Percentiles rank a stretch among this genome's conserved stretches.
Conservation (phyloP, 2,888 invertebrate species). For the Ennomos quercinarius region DNA sequence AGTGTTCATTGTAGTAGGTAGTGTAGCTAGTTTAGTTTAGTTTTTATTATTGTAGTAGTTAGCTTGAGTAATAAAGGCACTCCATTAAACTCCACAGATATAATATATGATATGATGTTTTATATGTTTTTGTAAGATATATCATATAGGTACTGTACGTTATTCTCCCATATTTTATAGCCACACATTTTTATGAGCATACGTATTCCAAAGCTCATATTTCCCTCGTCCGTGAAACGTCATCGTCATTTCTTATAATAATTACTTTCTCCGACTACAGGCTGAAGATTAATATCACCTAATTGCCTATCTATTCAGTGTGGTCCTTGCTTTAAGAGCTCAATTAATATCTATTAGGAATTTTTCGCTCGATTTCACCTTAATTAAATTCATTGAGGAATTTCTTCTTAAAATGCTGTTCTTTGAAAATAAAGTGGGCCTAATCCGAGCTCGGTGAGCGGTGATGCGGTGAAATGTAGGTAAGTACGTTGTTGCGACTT, state of each 20-base stretch:
- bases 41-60: too few relatives aligned
- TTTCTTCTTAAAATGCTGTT: slow-evolving; percentile 34
- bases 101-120: too few relatives aligned
- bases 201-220: slow-evolving; percentile 52
- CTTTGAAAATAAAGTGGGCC: slow-evolving; percentile 32
- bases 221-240: slow-evolving; percentile 62
- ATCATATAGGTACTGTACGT: background rate
- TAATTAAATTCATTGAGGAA: slow-evolving; percentile 50
- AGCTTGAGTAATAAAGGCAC: too few relatives aligned
- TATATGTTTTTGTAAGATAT: background rate
- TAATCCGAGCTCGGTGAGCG: slow-evolving; percentile 4
- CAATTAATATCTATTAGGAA: slow-evolving; percentile 63
- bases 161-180: slow-evolving; percentile 5
- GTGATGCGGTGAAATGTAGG: too few relatives aligned
- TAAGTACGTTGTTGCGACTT: too few relatives aligned
- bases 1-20: too few relatives aligned
- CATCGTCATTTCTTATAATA: slow-evolving; percentile 75
- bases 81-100: too few relatives aligned
- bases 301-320: slow-evolving; percentile 76
- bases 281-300: slow-evolving; percentile 70
- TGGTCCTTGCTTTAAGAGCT: slow-evolving; percentile 58
- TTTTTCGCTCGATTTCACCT: slow-evolving; percentile 51
- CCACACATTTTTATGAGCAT: slow-evolving; percentile 36
- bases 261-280: slow-evolving; percentile 67
- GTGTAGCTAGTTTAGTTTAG: too few relatives aligned